Conservation (phyloP, 1,140 invertebrate genomes). For the Scaptodrosophila lebanonensis region DNA sequence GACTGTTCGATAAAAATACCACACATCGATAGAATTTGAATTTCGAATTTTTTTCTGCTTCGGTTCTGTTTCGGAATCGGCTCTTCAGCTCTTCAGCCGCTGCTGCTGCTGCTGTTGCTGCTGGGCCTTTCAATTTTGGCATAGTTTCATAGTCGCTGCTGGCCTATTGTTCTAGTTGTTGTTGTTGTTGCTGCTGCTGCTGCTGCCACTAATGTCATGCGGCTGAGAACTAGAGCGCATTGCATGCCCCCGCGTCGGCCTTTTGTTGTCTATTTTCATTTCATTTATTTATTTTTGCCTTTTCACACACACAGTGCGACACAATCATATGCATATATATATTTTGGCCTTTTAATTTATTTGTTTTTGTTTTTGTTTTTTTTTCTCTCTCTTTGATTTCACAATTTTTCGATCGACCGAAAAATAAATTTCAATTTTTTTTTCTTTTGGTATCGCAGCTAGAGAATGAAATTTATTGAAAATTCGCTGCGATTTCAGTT, state of each 20-base stretch:
- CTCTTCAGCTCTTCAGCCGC: neutral
- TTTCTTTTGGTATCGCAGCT: neutral
- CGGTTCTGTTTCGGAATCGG: constrained; percentile 36
- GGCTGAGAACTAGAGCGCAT: constrained; percentile 66
- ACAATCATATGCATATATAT: constrained; percentile 8
- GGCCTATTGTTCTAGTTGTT: constrained; percentile 11
- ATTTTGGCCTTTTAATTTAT: constrained; percentile 61
- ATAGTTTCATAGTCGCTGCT: constrained; percentile 31
- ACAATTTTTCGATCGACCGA: constrained; percentile 70
- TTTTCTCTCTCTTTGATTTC: no score
- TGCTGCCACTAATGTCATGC: constrained; percentile 26
- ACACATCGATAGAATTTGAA: constrained; percentile 73
- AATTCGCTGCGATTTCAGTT: constrained; percentile 36
- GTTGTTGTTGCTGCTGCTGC: neutral
- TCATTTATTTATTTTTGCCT: constrained; percentile 6
- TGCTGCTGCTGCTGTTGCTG: constrained; percentile 9
- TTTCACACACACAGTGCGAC: constrained; percentile 7
- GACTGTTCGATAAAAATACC: constrained; percentile 64
- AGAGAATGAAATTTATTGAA: constrained; percentile 49
- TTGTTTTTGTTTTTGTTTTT: no score
- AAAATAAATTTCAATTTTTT: constrained; percentile 66
- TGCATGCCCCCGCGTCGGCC: constrained; percentile 32
- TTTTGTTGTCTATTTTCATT: constrained; percentile 38
- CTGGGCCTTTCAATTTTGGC: constrained; percentile 29
- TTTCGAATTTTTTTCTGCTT: constrained; percentile 45